These are phyloP conservation scores for Rugalucina vietnamica DNA, from an alignment of 2,888 invertebrate genomes.

Conservation along the genomic window DNA sequence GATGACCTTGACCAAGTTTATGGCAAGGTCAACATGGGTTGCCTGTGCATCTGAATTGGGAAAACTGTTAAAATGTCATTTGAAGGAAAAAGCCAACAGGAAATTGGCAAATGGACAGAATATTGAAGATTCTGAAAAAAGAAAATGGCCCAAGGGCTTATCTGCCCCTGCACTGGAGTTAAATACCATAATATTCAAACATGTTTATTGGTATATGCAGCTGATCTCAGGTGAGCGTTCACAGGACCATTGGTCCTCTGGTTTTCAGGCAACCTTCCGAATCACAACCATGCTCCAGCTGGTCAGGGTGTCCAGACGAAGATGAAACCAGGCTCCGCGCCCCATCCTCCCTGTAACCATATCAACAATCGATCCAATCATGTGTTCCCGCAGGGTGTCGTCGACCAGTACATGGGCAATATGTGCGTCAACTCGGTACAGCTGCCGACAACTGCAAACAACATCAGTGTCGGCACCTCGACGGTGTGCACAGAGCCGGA, in stretches of 20 bases:
- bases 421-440: constrained; percentile 66
- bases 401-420: constrained; percentile 14
- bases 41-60: too few species aligned
- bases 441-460: constrained; percentile 74
- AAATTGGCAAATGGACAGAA: too few species aligned
- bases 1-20: too few species aligned
- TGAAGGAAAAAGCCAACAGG: too few species aligned
- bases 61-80: too few species aligned
- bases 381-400: constrained; percentile 7
- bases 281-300: constrained; percentile 56
- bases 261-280: constrained; percentile 37
- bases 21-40: too few species aligned
- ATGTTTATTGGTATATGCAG: too few species aligned
- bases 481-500: constrained; percentile 76
- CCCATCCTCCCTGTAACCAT: constrained; percentile 51
- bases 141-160: too few species aligned
- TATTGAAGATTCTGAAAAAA: too few species aligned
- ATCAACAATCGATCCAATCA: constrained; percentile 49
- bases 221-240: too few species aligned
- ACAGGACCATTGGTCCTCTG: not conserved
- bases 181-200: too few species aligned
- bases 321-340: constrained; percentile 19
- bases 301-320: constrained; percentile 59
- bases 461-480: constrained; percentile 78
- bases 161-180: too few species aligned